Evolutionary conservation across 2,888 invertebrate genomes (phyloP).

Genomic region (Tribolium freemani): DNA sequence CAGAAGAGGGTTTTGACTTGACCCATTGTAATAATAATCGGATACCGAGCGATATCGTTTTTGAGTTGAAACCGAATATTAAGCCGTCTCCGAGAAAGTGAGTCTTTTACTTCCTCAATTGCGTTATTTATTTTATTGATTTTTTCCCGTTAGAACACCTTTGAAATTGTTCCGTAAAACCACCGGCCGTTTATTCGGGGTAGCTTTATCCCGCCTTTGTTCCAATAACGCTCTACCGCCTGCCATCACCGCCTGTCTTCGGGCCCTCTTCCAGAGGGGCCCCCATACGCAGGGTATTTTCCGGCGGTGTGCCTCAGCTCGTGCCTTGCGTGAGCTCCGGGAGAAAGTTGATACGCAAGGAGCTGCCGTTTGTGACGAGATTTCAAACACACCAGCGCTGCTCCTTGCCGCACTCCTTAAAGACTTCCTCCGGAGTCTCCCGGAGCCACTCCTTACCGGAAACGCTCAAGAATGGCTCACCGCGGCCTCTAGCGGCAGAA

Average conservation of each 20-base stretch:
- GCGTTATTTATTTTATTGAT: no score
- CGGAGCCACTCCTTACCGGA: constrained; percentile 82
- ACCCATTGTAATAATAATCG: constrained; percentile 81
- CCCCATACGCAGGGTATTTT: constrained; percentile 91
- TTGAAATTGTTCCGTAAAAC: constrained; percentile 73
- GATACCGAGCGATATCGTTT: constrained; percentile 74
- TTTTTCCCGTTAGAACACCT: constrained; percentile 62
- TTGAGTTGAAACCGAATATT: constrained; percentile 73
- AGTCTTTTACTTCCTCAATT: no score
- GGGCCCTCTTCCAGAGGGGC: constrained; percentile 80
- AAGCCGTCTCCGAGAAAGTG: constrained; percentile 72
- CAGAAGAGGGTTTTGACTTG: constrained; percentile 83
- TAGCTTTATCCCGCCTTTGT: constrained; percentile 80
- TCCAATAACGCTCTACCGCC: constrained; percentile 77
- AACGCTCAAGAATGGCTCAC: constrained; percentile 65
- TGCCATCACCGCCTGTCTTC: constrained; percentile 78
- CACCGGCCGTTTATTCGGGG: constrained; percentile 77
- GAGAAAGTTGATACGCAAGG: constrained; percentile 78
- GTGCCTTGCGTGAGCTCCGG: constrained; percentile 80
- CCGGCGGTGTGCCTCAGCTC: constrained; percentile 87
- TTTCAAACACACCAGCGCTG: constrained; percentile 82
- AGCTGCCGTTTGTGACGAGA: constrained; percentile 71
- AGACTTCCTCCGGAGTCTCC: constrained; percentile 86
- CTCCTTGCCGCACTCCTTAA: constrained; percentile 87
- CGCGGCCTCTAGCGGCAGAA: constrained; percentile 60